Percentiles rank a stretch among this genome's conserved stretches.
Evolutionary conservation across 2,888 invertebrate genomes (phyloP).

Genomic region (Mactromeris polynyma): DNA sequence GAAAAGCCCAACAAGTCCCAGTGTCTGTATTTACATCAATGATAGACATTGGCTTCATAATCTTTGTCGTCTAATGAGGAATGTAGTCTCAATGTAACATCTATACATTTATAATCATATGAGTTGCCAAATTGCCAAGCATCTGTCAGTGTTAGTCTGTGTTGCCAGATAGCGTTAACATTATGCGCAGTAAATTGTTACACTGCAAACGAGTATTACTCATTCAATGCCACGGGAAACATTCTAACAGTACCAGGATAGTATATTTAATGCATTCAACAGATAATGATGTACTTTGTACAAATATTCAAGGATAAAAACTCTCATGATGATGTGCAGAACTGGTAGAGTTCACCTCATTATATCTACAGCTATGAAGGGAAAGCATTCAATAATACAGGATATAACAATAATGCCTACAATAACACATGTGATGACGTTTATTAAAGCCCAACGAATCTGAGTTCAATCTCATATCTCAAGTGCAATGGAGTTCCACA

Average conservation of each 20-base stretch:
- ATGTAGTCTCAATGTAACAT: not conserved
- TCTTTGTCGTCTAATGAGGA: not conserved
- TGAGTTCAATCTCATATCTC: too few relatives aligned
- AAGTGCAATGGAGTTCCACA: too few relatives aligned
- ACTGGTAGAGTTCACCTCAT: not conserved
- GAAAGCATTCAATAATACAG: not conserved
- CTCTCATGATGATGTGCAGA: not conserved
- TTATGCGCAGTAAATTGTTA: not conserved
- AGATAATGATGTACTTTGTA: conserved; percentile 13
- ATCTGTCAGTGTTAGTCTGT: not conserved
- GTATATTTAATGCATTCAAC: not conserved
- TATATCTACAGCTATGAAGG: not conserved
- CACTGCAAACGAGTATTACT: not conserved
- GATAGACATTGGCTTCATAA: not conserved
- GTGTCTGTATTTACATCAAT: too few relatives aligned
- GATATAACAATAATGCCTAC: too few relatives aligned
- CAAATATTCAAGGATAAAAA: not conserved
- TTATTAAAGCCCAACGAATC: too few relatives aligned
- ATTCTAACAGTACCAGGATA: not conserved
- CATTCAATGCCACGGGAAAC: not conserved
- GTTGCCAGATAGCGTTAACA: not conserved
- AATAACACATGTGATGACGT: too few relatives aligned
- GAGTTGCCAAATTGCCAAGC: not conserved
- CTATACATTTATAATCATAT: conserved; percentile 9
- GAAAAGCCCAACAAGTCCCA: too few relatives aligned